Evolutionary conservation across 2,888 invertebrate species (phyloP).

Genomic region (Schizotus pectinicornis): DNA sequence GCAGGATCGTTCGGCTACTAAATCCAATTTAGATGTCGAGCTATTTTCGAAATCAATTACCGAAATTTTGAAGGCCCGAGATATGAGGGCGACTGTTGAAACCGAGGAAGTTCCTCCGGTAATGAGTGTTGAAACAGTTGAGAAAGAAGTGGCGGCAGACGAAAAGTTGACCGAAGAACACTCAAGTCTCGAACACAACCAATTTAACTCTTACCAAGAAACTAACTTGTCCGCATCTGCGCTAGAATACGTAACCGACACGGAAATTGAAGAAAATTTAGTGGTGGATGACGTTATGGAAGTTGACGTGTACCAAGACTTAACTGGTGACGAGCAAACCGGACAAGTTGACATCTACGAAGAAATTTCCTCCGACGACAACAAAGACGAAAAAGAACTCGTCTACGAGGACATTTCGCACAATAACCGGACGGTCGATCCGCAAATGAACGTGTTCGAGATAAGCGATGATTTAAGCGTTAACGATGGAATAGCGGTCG

Average conservation of each 20-base stretch:
- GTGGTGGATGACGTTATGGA: conserved; percentile 15
- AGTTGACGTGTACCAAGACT: conserved; percentile 7
- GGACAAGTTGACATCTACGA: background rate
- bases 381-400: conserved; percentile 15
- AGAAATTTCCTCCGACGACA: background rate
- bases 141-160: background rate
- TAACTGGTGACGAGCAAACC: conserved; percentile 2
- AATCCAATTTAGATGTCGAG: background rate
- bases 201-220: too few relatives aligned
- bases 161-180: too few relatives aligned
- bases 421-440: conserved; percentile 20
- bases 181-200: too few relatives aligned
- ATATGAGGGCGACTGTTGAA: too few relatives aligned
- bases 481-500: conserved; percentile 17
- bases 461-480: conserved; percentile 24
- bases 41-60: too few relatives aligned
- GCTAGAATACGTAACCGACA: too few relatives aligned
- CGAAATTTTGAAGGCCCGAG: too few relatives aligned
- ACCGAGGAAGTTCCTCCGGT: background rate
- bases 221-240: too few relatives aligned
- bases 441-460: conserved; percentile 30
- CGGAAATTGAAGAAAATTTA: background rate
- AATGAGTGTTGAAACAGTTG: background rate
- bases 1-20: background rate
- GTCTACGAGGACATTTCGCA: conserved; percentile 32